Percentiles rank a stretch among this genome's conserved stretches.
Evolutionary conservation across 2,113 vertebrate species (phyloP).

Genomic region (Crotophaga sulcirostris): DNA sequence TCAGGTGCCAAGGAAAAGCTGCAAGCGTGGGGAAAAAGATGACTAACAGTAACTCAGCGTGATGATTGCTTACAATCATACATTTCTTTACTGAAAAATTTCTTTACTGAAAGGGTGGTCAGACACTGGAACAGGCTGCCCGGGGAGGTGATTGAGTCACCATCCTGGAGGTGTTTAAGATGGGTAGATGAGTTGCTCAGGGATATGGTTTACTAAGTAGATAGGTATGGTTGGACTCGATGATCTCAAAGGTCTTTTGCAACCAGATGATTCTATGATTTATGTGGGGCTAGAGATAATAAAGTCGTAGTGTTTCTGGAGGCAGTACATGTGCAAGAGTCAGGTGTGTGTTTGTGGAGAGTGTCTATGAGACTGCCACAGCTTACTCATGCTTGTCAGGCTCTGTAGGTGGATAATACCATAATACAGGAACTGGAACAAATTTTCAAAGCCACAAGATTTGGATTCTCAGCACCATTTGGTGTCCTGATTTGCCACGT

Average conservation of each 20-base stretch:
- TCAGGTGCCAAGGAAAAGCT: not conserved
- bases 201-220: too few species aligned
- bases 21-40: accelerated
- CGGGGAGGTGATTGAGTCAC: too few species aligned
- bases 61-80: not conserved
- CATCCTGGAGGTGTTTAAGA: too few species aligned
- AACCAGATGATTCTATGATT: too few species aligned
- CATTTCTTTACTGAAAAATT: too few species aligned
- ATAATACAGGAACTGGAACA: not conserved
- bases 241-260: too few species aligned
- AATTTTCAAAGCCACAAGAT: not conserved
- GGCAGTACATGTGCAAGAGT: not conserved
- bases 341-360: not conserved
- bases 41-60: not conserved
- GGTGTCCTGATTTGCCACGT: not conserved
- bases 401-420: not conserved
- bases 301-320: not conserved
- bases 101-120: too few species aligned
- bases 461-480: not conserved
- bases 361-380: not conserved
- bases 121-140: too few species aligned
- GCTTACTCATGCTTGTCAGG: not conserved
- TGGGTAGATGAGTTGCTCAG: too few species aligned
- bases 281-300: not conserved
- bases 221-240: too few species aligned